Base-by-base conservation (phyloP, 37 sponge, comb jelly and placozoan species). In the Theonella swinhoei region DNA sequence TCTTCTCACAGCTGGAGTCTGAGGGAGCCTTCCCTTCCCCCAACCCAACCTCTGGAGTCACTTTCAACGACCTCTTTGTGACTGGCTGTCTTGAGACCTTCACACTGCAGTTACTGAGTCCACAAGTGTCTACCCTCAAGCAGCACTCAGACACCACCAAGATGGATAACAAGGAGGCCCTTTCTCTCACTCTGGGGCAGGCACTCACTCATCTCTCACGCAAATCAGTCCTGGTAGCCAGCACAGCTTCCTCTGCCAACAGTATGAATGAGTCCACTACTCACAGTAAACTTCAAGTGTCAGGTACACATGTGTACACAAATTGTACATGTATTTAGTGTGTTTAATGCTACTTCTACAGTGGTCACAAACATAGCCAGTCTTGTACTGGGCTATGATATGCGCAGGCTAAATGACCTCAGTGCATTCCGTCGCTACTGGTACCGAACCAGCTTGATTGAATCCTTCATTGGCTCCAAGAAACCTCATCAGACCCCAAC, bases 341-440 rank as follows among this genome's bases (percentile, higher is more conserved):
- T 17, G 9, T 66, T 23, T 31, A 8, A 8, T 29, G 7, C 32
- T n/a, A n/a, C n/a, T n/a, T 66, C 31, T 28, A 23, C 69, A 87
- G 87, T 87, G 61, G 81, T 89, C 0, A 66, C 84, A 1, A 75
- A 85, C 32, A 80, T 96, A 22, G 93, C 87, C 23, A 92, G 90
- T 41, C 62, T 96, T n/a, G 77, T 90, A 64, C 63, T 92, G 70
- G 85, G 80, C 19, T 92, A 81, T 75, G 96, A 96, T 68, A 89
- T 92, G 93, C 40, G 96, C 39, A 63, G 93, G 31, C 81, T 92
- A 59, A 90, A 88, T 68, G 93, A 96, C 83, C 85, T 93, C 75
- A 85, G 90, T 14, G 88, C 88, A 19, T 96, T 96, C 83, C 66
- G 92, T 8, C 91, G 90, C 28, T 92, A 79, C 78, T 96, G 96